Evolutionary conservation across 2,888 invertebrate species (phyloP).

Genomic region (Idaea aversata): DNA sequence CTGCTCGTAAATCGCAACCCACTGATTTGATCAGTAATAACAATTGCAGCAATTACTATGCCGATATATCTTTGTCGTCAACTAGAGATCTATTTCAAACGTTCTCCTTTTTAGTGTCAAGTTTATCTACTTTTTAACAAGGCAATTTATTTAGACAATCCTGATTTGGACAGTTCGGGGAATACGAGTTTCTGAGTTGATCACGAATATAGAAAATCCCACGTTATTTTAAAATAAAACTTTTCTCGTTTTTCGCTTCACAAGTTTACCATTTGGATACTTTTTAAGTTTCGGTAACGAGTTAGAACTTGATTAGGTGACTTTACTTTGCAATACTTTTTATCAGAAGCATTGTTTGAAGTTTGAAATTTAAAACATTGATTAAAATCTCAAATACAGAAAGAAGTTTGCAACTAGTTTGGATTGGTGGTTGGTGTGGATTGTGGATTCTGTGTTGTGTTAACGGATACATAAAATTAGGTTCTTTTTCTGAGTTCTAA

Average conservation of each 20-base stretch:
- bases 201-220: conserved; percentile 19
- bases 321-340: conserved; percentile 14
- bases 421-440: not conserved
- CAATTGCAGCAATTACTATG: not conserved
- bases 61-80: not conserved
- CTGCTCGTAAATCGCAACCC: conserved; percentile 22
- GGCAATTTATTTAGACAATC: conserved; percentile 4
- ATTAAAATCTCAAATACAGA: not conserved
- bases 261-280: conserved; percentile 24
- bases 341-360: not conserved
- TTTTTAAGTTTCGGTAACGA: conserved; percentile 26
- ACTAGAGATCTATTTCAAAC: not conserved
- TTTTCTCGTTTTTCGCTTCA: conserved; percentile 29
- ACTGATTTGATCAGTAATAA: conserved; percentile 3
- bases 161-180: conserved; percentile 9
- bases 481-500: too few species aligned
- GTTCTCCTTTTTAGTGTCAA: not conserved
- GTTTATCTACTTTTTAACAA: not conserved
- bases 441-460: too few species aligned
- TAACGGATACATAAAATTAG: too few species aligned
- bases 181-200: conserved; percentile 19
- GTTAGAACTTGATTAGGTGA: conserved; percentile 26
- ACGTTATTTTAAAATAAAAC: conserved; percentile 27
- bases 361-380: conserved; percentile 3
- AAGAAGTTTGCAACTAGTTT: conserved; percentile 4